Base-by-base conservation (phyloP, 2,113 vertebrate species). In the Ascaphus truei region DNA sequence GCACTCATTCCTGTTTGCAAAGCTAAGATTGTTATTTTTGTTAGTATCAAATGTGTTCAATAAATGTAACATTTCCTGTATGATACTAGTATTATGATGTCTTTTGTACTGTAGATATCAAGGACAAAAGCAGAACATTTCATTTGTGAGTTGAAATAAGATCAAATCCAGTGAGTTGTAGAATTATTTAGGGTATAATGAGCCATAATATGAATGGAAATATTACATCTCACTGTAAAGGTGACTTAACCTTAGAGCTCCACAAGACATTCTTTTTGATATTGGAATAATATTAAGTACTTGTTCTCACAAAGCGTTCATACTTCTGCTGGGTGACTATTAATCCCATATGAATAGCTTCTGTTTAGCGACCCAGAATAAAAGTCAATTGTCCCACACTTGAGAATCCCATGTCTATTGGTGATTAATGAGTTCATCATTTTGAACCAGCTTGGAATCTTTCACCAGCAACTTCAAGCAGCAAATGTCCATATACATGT, bases 201-300 rank as follows among this genome's bases (percentile, higher is more conserved):
- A 50, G 30, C 29, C n/a, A 18, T 27, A 18, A 7, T 16, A 34
- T 48, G n/a, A 63, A 50, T n/a, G 39, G 47, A 43, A 45, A 61
- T 39, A 45, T 34, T 29, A 0, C 30, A 9, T 69, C 73, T 81
- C 72, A 74, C 72, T 77, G 72, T 30, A 43, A 41, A 69, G 72
- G 37, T 60, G 68, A 67, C 69, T 68, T 76, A 73, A 79, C 69
- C 67, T 68, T 76, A 33, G 43, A 37, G 50, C 22, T 69, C 29
- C 11, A 1, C 18, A 45, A 55, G 67, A 52, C 55, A 53, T 75
- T 75, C 45, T 39, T 7, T 33, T 72, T 48, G 47, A 56, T 64
- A n/a, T 2, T 43, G 26, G 58, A 50, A 68, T 75, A 20, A 58
- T 60, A 51, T 62, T 50, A 52, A 27, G 13, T 3, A 8, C 6